phyloP scores from a whole-genome alignment of 92 coral and sea anemone species.

The Virgularia gustaviana region DNA sequence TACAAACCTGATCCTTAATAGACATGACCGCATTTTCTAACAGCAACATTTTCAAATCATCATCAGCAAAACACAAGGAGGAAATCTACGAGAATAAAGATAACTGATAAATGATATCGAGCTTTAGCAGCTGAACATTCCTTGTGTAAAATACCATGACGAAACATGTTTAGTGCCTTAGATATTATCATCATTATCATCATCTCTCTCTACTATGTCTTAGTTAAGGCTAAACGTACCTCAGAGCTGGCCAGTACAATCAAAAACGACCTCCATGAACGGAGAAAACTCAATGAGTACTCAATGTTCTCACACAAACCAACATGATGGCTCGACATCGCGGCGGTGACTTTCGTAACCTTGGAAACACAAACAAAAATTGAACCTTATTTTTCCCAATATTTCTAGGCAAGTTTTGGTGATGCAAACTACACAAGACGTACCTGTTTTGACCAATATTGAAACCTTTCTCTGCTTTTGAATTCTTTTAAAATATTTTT shows the following conservation, averaged over 20 bases:
- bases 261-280: conserved; percentile 88
- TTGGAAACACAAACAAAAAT: no score
- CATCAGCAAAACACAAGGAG: background rate
- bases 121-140: no score
- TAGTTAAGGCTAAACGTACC: no score
- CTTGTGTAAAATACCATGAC: no score
- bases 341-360: conserved; percentile 11
- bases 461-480: conserved; percentile 61
- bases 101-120: no score
- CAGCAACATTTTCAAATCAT: conserved; percentile 1
- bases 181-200: no score
- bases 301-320: background rate
- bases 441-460: conserved; percentile 67
- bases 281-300: conserved; percentile 65
- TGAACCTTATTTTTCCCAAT: no score
- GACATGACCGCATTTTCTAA: background rate
- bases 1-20: conserved; percentile 21
- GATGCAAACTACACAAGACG: no score
- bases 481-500: conserved; percentile 68
- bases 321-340: background rate
- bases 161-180: no score
- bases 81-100: background rate
- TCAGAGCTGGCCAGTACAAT: conserved; percentile 69
- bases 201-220: no score
- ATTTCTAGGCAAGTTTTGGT: no score